phyloP scores from a whole-genome alignment of 2,113 vertebrate genomes.

The Sialia sialis region DNA sequence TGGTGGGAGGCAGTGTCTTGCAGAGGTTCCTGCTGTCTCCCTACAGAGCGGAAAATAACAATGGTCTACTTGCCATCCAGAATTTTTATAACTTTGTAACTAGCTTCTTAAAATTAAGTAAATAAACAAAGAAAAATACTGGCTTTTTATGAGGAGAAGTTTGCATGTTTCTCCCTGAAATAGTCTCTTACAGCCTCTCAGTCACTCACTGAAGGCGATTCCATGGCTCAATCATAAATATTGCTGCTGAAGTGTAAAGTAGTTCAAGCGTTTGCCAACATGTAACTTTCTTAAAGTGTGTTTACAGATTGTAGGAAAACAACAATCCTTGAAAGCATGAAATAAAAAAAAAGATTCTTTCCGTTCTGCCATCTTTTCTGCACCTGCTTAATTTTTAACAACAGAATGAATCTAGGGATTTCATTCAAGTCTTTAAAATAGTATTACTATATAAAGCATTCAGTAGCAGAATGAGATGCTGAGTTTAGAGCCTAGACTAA shows the following conservation, averaged over 20 bases:
- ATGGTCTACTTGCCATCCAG: not conserved
- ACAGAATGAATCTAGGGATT: not conserved
- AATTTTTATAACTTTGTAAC: not conserved
- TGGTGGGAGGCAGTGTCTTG: not conserved
- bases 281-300: not conserved
- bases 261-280: not conserved
- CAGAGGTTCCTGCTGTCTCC: constrained; percentile 16
- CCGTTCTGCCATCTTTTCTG: not conserved
- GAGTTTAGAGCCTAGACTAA: not conserved
- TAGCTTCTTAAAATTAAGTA: not conserved
- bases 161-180: not conserved
- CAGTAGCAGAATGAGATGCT: not conserved
- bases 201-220: not conserved
- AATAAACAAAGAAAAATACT: not conserved
- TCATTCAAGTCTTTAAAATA: not conserved
- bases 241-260: not conserved
- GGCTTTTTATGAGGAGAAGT: not conserved
- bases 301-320: not conserved
- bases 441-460: not conserved
- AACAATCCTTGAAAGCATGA: not conserved
- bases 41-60: not conserved
- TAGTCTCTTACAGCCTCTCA: not conserved
- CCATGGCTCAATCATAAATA: not conserved
- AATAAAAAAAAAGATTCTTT: not conserved
- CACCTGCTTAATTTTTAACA: not conserved